Percentiles rank a stretch among this genome's conserved stretches.
Conservation (phyloP, 2,888 invertebrate genomes). For the Drosophila differens region DNA sequence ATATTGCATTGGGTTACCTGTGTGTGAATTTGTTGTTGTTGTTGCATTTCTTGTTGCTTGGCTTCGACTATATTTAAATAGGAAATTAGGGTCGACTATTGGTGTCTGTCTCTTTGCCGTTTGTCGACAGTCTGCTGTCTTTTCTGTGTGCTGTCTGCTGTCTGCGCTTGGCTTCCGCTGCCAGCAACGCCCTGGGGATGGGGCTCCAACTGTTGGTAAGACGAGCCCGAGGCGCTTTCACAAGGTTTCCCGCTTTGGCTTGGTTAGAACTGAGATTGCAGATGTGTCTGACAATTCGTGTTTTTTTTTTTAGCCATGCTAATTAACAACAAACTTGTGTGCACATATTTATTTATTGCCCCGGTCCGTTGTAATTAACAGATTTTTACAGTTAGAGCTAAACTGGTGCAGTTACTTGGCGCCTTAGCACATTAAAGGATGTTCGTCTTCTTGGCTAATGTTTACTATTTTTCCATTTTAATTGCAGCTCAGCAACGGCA, state of each 20-base stretch:
- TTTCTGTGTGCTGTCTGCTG: slow-evolving; percentile 9
- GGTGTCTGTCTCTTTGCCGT: slow-evolving; percentile 10
- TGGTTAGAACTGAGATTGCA: slow-evolving; percentile 30
- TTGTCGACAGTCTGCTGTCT: slow-evolving; percentile 6
- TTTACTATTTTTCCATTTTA: slow-evolving; percentile 67
- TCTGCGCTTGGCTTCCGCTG: slow-evolving; percentile 58
- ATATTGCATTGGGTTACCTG: slow-evolving; percentile 62
- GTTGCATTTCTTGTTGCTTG: slow-evolving; percentile 43
- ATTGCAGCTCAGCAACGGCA: slow-evolving; percentile 66
- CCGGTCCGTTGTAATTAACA: slow-evolving; percentile 46
- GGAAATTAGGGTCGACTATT: slow-evolving; percentile 68
- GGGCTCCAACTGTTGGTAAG: slow-evolving; percentile 25
- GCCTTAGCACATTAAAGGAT: slow-evolving; percentile 57
- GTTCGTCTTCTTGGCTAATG: slow-evolving; percentile 53
- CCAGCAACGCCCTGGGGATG: slow-evolving; percentile 25
- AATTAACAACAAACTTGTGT: slow-evolving; percentile 50
- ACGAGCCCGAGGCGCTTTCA: slow-evolving; percentile 54
- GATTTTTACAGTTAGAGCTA: slow-evolving; percentile 57
- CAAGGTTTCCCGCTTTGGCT: slow-evolving; percentile 59
- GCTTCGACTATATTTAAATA: slow-evolving; percentile 64
- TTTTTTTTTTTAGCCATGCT: slow-evolving; percentile 38
- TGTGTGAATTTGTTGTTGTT: slow-evolving; percentile 11
- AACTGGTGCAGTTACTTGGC: slow-evolving; percentile 50
- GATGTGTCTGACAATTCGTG: slow-evolving; percentile 24
- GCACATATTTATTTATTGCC: slow-evolving; percentile 45